A percentile compares a stretch with the other conserved stretches of the same genome.
Evolutionary conservation across 1,140 invertebrate genomes (phyloP).

Genomic region (Wasmannia auropunctata): DNA sequence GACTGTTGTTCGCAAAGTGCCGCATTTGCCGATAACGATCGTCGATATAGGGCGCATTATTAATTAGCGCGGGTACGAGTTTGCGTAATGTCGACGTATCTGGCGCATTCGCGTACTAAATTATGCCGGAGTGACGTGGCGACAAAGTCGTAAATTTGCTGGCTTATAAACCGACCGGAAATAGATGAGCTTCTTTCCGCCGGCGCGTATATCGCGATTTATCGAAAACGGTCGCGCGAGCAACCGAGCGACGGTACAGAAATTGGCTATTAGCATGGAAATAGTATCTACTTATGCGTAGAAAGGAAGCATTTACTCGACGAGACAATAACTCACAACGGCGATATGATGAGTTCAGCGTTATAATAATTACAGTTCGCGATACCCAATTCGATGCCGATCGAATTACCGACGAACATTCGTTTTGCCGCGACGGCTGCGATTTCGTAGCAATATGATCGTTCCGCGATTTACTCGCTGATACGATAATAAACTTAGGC

Average conservation of each 20-base stretch:
- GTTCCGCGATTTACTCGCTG: background rate
- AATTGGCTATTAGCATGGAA: constrained; percentile 54
- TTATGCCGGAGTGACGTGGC: constrained; percentile 30
- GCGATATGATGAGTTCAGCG: constrained; percentile 52
- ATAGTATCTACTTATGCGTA: constrained; percentile 37
- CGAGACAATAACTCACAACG: constrained; percentile 13
- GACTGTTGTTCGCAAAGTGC: constrained; percentile 35
- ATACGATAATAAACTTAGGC: background rate
- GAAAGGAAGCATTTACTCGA: constrained; percentile 29
- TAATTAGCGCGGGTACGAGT: constrained; percentile 60
- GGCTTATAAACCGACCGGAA: constrained; percentile 33
- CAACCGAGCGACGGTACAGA: constrained; percentile 14
- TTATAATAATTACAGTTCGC: constrained; percentile 42
- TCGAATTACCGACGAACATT: constrained; percentile 37
- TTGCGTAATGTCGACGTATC: constrained; percentile 47
- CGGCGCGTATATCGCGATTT: constrained; percentile 33
- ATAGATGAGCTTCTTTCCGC: constrained; percentile 35
- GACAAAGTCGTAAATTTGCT: constrained; percentile 52
- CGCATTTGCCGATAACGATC: constrained; percentile 62
- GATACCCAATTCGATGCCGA: constrained; percentile 23
- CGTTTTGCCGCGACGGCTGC: constrained; percentile 8
- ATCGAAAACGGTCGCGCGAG: background rate
- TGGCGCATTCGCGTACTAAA: constrained; percentile 56
- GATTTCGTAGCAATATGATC: constrained; percentile 12
- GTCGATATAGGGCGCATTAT: constrained; percentile 58